Evolutionary conservation across 2,888 invertebrate species (phyloP), one percentile per base, ranked within the genome.

Genomic region (Dexiosoma caninum): DNA sequence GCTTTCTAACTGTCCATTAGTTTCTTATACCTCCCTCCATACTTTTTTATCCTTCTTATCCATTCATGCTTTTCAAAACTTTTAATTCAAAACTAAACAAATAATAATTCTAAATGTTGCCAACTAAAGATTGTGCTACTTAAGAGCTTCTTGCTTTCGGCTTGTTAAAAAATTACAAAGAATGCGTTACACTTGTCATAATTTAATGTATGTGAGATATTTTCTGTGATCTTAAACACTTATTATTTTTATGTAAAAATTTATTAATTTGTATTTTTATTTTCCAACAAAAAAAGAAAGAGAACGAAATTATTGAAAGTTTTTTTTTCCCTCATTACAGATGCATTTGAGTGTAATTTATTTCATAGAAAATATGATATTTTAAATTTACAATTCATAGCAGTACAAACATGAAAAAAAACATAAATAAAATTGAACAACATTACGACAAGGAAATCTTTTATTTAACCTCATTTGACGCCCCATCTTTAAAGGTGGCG

Each of bases 401-500:
- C 37, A 51, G 35, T 53, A 55, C 46, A 72, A 51, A 51, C 44
- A 78, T 60, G 55, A 72, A 49, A 66, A n/a, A 78, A 51, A 51
- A 66, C 66, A 53, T 60, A 66, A 72, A 49, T 55, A 62, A 64
- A 51, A 70, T 51, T 72, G 57, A 59, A 70, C 57, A 64, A 60
- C 55, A 64, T 21, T 16, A 67, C 51, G 42, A 71, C 37, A 76
- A 69, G 77, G 49, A 75, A 77, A 72, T 77, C 67, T 72, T 69
- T 62, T 72, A 76, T 76, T 81, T 81, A 81, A 77, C 76, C 81
- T 81, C 72, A 77, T 81, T 80, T 72, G 67, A 72, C 77, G 81
- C 72, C 77, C 81, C 70, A 75, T 75, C 59, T 59, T 75, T 42
- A 67, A 59, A 14, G 32, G 49, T 16, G 10, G 14, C 49, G 7